Percentiles rank a stretch among this genome's conserved stretches.
phyloP scores from a whole-genome alignment of 2,797 vertebrate genomes.

The Schizothorax lantsangensis region DNA sequence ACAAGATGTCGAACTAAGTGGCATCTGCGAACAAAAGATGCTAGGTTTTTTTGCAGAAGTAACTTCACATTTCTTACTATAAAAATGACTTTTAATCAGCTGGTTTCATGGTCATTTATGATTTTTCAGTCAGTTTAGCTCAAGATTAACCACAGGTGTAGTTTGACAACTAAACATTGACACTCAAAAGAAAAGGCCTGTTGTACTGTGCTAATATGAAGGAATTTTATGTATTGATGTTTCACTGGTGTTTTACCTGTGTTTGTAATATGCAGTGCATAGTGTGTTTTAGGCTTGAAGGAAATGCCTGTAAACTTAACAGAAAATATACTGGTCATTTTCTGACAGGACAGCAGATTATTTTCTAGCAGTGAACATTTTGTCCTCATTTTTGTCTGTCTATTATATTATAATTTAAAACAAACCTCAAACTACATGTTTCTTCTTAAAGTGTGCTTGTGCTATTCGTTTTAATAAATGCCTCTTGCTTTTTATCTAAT shows the following conservation, averaged over 20 bases:
- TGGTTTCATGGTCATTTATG: not conserved
- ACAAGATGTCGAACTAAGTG: not conserved
- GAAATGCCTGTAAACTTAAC: not conserved
- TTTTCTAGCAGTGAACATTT: not conserved
- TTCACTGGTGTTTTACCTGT: not conserved
- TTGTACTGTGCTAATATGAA: not conserved
- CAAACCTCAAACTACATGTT: not conserved
- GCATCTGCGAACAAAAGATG: not conserved
- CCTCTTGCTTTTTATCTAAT: not conserved
- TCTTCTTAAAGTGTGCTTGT: not conserved
- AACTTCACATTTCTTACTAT: not conserved
- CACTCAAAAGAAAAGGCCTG: not conserved
- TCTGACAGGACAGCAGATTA: not conserved
- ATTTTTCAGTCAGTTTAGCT: not conserved
- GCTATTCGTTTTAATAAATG: not conserved
- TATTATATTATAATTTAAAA: not conserved
- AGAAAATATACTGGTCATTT: not conserved
- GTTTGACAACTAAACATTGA: not conserved
- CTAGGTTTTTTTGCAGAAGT: not conserved
- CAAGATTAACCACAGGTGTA: not conserved
- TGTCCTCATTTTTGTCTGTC: not conserved
- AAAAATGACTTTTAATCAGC: not conserved
- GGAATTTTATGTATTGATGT: not conserved
- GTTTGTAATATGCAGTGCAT: not conserved
- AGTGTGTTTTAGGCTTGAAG: not conserved